Evolutionary conservation across 2,797 vertebrate genomes (phyloP).

Genomic region (Hybognathus amarus): DNA sequence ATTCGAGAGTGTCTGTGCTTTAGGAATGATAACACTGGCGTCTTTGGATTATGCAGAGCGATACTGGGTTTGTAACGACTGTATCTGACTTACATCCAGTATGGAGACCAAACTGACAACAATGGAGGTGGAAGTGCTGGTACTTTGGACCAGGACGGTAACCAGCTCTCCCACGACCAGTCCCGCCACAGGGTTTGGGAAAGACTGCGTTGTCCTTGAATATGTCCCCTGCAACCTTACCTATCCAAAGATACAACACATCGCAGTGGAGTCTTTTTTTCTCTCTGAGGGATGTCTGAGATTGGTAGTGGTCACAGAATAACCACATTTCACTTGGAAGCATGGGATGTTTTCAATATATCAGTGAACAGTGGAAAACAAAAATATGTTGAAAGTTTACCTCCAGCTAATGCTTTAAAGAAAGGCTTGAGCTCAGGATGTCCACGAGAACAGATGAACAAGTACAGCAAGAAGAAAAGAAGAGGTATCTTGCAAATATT

Average conservation of each 20-base stretch:
- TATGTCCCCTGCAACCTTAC: slow-evolving; percentile 95
- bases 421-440: slow-evolving; percentile 85
- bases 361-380: slow-evolving; percentile 4
- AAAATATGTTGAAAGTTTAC: slow-evolving; percentile 62
- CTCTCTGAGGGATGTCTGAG: neutral
- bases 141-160: slow-evolving; percentile 95
- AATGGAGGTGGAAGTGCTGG: slow-evolving; percentile 95
- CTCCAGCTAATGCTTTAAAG: slow-evolving; percentile 87
- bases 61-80: neutral
- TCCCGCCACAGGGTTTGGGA: slow-evolving; percentile 92
- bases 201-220: slow-evolving; percentile 90
- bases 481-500: slow-evolving; percentile 78
- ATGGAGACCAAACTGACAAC: slow-evolving; percentile 99
- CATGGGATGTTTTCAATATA: neutral
- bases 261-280: neutral
- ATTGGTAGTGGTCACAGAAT: neutral
- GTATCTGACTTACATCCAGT: slow-evolving; percentile 84
- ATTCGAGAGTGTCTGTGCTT: neutral
- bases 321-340: neutral
- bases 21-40: too few species aligned
- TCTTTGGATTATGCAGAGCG: neutral
- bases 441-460: slow-evolving; percentile 87
- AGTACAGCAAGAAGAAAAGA: slow-evolving; percentile 80
- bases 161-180: slow-evolving; percentile 95
- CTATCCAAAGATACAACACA: slow-evolving; percentile 64